Evolutionary conservation across 2,888 invertebrate species (phyloP).

Genomic region (Trichacis sp.): DNA sequence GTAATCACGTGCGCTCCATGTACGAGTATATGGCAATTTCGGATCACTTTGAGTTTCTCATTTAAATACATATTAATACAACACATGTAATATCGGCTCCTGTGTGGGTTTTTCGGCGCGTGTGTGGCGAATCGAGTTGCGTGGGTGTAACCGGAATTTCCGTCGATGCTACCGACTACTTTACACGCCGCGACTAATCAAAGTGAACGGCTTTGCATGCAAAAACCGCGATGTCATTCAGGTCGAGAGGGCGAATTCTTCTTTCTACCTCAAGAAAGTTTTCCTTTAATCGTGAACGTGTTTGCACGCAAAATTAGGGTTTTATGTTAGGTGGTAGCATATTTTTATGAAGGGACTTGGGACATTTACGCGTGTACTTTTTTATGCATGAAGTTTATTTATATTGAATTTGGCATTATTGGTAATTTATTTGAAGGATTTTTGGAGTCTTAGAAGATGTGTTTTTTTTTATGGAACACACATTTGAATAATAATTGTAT

Average conservation of each 20-base stretch:
- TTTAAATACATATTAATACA: slow-evolving; percentile 63
- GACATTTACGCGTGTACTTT: too few relatives aligned
- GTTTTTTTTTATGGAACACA: too few relatives aligned
- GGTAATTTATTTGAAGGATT: too few relatives aligned
- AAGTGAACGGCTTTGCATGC: slow-evolving; percentile 10
- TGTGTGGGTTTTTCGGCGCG: slow-evolving; percentile 10
- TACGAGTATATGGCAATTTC: slow-evolving; percentile 46
- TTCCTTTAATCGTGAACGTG: too few relatives aligned
- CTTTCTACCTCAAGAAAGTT: neutral
- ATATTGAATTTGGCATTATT: too few relatives aligned
- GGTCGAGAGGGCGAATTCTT: slow-evolving; percentile 6
- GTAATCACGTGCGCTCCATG: slow-evolving; percentile 11
- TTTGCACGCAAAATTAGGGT: too few relatives aligned
- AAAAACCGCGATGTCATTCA: slow-evolving; percentile 12
- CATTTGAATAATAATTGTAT: too few relatives aligned
- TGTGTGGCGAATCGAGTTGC: slow-evolving; percentile 17
- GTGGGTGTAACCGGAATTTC: slow-evolving; percentile 21
- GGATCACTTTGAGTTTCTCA: slow-evolving; percentile 56
- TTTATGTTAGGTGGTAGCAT: too few relatives aligned
- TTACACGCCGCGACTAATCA: slow-evolving; percentile 15
- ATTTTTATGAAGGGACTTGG: too few relatives aligned
- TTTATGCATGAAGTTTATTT: too few relatives aligned
- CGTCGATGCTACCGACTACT: slow-evolving; percentile 1
- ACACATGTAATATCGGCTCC: slow-evolving; percentile 49
- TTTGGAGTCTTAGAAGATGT: too few relatives aligned